Conservation (phyloP, 2,797 vertebrate genomes). For the Acanthurus tractus region DNA sequence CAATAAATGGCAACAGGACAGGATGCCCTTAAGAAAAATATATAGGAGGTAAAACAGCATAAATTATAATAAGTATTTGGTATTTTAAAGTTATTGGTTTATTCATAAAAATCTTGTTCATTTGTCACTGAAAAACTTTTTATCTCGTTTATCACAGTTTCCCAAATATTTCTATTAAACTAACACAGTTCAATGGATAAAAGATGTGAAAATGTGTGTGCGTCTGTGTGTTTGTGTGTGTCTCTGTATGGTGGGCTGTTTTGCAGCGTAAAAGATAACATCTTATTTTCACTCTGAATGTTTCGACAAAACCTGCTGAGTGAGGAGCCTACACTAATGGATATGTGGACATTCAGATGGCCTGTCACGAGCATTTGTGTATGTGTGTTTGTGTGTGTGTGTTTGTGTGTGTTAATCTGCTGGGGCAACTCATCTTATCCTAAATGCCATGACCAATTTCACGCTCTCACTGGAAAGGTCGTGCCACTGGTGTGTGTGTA, state of each 20-base stretch:
- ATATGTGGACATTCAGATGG: constrained; percentile 81
- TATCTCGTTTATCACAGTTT: neutral
- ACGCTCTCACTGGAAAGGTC: constrained; percentile 85
- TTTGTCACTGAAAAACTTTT: neutral
- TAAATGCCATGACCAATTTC: constrained; percentile 88
- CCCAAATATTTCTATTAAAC: no score
- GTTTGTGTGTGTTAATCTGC: constrained; percentile 67
- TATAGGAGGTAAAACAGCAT: neutral
- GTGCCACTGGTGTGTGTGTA: constrained; percentile 63
- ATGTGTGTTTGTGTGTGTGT: constrained; percentile 32
- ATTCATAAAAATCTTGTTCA: neutral
- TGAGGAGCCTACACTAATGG: constrained; percentile 74
- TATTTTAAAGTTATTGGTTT: neutral
- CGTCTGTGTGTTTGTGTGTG: constrained; percentile 14
- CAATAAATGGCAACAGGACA: neutral
- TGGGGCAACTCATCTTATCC: constrained; percentile 79
- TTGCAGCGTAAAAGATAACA: constrained; percentile 56
- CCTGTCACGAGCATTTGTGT: constrained; percentile 66
- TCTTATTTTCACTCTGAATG: constrained; percentile 72
- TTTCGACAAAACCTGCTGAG: constrained; percentile 81
- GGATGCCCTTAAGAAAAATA: neutral
- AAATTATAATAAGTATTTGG: neutral
- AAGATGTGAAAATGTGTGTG: constrained; percentile 4
- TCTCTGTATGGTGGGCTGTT: constrained; percentile 3
- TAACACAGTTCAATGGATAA: neutral